Conservation (phyloP, 2,113 vertebrate species). For the Mus spicilegus region DNA sequence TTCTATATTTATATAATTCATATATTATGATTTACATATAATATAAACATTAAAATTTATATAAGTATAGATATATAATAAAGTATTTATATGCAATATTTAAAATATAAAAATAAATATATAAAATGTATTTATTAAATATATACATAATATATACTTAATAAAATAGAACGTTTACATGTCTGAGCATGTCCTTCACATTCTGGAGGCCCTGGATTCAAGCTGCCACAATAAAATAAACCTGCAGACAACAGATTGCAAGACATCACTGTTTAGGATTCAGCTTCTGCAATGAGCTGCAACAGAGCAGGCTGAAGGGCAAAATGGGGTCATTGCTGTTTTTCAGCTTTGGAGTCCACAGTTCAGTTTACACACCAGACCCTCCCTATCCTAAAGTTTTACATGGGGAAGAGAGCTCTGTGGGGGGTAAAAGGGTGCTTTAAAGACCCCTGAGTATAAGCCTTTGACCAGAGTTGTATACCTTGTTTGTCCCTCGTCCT, state of each 20-base stretch:
- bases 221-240: background rate
- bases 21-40: too few species aligned
- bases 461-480: background rate
- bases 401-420: background rate
- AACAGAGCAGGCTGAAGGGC: background rate
- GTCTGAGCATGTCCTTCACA: background rate
- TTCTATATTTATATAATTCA: too few species aligned
- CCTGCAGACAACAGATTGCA: background rate
- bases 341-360: background rate
- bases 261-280: background rate
- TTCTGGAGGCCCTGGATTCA: background rate
- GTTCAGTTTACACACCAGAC: background rate
- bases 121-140: too few species aligned
- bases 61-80: too few species aligned
- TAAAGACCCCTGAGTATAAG: background rate
- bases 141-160: too few species aligned
- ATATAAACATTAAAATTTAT: too few species aligned
- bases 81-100: too few species aligned
- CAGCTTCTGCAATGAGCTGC: background rate
- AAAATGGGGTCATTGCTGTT: background rate
- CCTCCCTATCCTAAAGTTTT: background rate
- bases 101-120: too few species aligned
- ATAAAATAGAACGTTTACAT: background rate
- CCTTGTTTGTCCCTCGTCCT: background rate
- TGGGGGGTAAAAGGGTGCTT: background rate